Conservation (phyloP, 2,888 invertebrate genomes). For the Watsonalla cultraria region DNA sequence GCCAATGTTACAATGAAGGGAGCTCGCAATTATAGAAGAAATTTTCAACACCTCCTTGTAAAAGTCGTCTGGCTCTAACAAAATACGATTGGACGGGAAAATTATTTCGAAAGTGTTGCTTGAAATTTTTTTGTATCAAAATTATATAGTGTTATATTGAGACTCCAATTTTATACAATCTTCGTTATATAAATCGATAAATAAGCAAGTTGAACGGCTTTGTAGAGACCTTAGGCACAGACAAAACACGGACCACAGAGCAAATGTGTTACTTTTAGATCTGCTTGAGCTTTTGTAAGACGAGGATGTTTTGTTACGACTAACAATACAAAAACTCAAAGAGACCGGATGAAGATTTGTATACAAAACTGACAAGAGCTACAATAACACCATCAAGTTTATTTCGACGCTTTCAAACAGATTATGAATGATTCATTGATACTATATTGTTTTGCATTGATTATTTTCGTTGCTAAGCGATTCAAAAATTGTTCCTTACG, state of each 20-base stretch:
- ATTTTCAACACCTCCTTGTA: constrained; percentile 53
- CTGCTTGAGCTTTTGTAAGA: constrained; percentile 32
- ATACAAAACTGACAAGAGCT: constrained; percentile 9
- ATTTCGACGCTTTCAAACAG: constrained; percentile 1
- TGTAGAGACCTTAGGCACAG: constrained; percentile 17
- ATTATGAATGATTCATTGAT: background rate
- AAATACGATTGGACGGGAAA: constrained; percentile 9
- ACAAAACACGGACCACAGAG: constrained; percentile 29
- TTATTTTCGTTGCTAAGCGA: background rate
- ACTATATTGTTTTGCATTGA: background rate
- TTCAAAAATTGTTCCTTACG: background rate
- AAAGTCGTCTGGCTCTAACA: constrained; percentile 33
- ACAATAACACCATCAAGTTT: constrained; percentile 7
- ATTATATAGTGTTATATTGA: too few species aligned
- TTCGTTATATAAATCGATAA: too few species aligned
- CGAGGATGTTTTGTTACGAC: constrained; percentile 16
- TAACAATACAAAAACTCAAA: constrained; percentile 3
- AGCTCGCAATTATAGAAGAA: constrained; percentile 58
- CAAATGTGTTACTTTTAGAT: constrained; percentile 34
- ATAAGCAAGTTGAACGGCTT: too few species aligned
- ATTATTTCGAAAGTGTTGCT: constrained; percentile 4
- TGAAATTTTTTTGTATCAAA: too few species aligned
- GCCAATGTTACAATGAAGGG: constrained; percentile 61
- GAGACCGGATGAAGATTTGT: constrained; percentile 14
- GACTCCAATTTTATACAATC: too few species aligned